Percentiles rank a stretch among this genome's conserved stretches.
Evolutionary conservation across 2,113 vertebrate species (phyloP).

Genomic region (Coreoperca whiteheadi): DNA sequence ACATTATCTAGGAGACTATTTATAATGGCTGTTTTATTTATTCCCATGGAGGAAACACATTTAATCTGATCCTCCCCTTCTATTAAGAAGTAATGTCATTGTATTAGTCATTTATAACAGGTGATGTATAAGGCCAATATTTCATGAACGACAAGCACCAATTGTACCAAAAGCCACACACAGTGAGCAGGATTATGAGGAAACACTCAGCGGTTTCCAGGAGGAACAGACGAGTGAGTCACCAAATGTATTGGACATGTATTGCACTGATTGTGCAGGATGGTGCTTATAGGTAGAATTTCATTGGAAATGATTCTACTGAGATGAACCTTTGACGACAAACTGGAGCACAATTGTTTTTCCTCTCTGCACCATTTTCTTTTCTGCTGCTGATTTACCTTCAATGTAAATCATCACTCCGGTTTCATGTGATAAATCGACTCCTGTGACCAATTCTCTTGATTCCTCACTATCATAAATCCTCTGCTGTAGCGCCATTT

Average conservation of each 20-base stretch:
- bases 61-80: not conserved
- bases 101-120: not conserved
- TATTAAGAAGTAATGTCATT: not conserved
- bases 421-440: constrained; percentile 21
- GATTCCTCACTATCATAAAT: constrained; percentile 4
- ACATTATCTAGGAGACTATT: not conserved
- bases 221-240: constrained; percentile 7
- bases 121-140: not conserved
- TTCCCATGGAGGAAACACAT: not conserved
- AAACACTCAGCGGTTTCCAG: constrained; percentile 2
- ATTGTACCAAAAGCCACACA: not conserved
- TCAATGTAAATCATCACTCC: not conserved
- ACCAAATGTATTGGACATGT: not conserved
- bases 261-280: constrained; percentile 5
- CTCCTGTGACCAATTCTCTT: constrained; percentile 15
- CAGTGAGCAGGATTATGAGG: not conserved
- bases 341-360: constrained; percentile 16
- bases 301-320: constrained; percentile 18
- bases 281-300: not conserved
- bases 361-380: not conserved
- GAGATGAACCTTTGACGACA: not conserved
- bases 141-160: not conserved
- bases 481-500: not conserved
- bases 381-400: not conserved
- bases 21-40: not conserved